Evolutionary conservation across 2,113 vertebrate genomes (phyloP).

Genomic region (Panthera leo): DNA sequence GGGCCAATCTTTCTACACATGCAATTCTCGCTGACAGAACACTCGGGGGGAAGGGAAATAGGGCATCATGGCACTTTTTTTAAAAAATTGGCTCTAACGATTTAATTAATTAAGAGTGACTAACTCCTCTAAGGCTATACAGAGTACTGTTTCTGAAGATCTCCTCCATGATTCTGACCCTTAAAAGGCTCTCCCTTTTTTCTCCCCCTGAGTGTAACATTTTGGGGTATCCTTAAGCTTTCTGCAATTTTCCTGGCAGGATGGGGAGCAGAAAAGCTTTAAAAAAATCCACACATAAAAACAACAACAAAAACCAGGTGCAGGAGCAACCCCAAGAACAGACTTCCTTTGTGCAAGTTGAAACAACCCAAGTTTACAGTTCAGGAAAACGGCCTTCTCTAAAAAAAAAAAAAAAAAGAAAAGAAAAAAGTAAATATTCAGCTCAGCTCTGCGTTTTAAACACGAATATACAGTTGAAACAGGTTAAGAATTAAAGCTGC

Average conservation of each 20-base stretch:
- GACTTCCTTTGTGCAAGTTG: constrained; percentile 63
- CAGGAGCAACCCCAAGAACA: constrained; percentile 63
- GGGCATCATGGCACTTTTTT: not conserved
- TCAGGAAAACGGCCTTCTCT: constrained; percentile 57
- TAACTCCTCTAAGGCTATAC: not conserved
- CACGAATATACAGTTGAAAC: constrained; percentile 65
- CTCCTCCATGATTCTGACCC: not conserved
- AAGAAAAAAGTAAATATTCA: constrained; percentile 49
- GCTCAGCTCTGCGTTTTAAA: constrained; percentile 57
- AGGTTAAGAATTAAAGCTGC: constrained; percentile 70
- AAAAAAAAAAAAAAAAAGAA: constrained; percentile 8
- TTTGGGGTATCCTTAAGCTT: constrained; percentile 43
- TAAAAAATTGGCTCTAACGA: not conserved
- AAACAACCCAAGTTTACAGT: constrained; percentile 61
- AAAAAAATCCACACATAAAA: constrained; percentile 20
- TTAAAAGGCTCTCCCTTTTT: not conserved
- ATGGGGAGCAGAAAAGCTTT: constrained; percentile 34
- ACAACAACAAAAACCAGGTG: not conserved
- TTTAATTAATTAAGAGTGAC: not conserved
- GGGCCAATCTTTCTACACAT: not conserved
- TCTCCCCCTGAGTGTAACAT: not conserved
- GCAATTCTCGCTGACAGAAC: not conserved
- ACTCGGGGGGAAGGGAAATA: not conserved
- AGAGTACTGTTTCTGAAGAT: not conserved
- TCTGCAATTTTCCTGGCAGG: constrained; percentile 36